phyloP scores from a whole-genome alignment of 1,140 invertebrate genomes.

The Drosophila saltans region DNA sequence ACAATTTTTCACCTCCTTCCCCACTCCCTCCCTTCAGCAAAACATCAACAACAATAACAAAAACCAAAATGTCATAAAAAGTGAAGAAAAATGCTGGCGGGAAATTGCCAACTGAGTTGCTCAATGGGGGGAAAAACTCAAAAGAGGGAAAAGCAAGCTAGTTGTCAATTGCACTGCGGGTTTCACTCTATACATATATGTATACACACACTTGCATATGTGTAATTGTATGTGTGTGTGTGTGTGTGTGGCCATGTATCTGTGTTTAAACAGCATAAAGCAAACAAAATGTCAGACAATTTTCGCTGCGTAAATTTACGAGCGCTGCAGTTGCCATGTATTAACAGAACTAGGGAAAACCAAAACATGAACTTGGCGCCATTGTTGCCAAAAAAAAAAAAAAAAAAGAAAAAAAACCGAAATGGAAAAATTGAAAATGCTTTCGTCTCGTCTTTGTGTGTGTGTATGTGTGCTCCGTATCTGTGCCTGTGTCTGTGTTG shows the following conservation, averaged over 20 bases:
- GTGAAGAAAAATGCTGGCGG: constrained; percentile 58
- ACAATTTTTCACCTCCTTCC: constrained; percentile 23
- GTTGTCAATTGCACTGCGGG: constrained; percentile 65
- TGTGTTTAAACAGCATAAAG: constrained; percentile 40
- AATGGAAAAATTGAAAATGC: constrained; percentile 10
- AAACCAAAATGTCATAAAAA: constrained; percentile 51
- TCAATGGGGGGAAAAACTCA: constrained; percentile 39
- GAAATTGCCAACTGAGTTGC: constrained; percentile 57
- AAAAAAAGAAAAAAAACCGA: too few species aligned
- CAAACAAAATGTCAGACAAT: constrained; percentile 51
- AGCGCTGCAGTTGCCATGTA: constrained; percentile 68
- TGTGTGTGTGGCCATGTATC: constrained; percentile 33
- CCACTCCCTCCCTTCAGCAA: too few species aligned
- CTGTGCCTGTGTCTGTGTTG: not conserved
- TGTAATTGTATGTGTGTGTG: constrained; percentile 25
- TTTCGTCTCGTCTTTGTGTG: not conserved
- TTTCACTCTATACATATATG: constrained; percentile 10
- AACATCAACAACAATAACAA: constrained; percentile 31
- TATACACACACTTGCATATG: not conserved
- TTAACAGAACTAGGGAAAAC: constrained; percentile 53
- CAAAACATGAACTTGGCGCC: constrained; percentile 23
- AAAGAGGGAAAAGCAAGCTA: constrained; percentile 34
- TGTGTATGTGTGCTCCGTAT: not conserved
- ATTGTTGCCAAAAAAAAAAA: constrained; percentile 13
- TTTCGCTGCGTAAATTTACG: constrained; percentile 65